Evolutionary conservation across 1,140 invertebrate genomes (phyloP), one percentile per base, ranked within the genome.

Genomic region (honey bee (Apis mellifera)): DNA sequence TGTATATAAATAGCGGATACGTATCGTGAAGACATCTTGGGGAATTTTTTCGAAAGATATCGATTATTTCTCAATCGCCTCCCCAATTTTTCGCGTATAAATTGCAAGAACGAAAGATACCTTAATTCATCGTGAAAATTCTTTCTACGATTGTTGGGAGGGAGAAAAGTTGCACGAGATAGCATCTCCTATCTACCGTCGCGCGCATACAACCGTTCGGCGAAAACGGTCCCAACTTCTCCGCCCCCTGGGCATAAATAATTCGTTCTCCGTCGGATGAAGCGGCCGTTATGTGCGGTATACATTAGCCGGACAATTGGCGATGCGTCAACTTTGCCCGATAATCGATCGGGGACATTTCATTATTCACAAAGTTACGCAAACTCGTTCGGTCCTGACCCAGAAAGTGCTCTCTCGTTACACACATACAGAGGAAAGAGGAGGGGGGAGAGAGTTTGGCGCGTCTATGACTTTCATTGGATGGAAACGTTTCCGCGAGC

Each of bases 261-360:
- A 81, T 76, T 68, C 62, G 26, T 12, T 65, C 48, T 26, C 23
- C 21, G 17, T 12, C 12, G 48, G 17, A 52, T 54, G 50, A 48
- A 73, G 3, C 11, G 12, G 1, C n/a, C 60, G 60, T 81, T 81
- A 42, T 48, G 71, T 75, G 62, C 78, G 57, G 78, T 75, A 81
- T 81, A 76, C 64, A 81, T 81, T 81, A 81, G 42, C 79, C 54
- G 13, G 60, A 75, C 71, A 81, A 81, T 76, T 76, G 79, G 54
- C 72, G 72, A 81, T 81, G 62, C 79, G 64, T 81, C 72, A 81
- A 81, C 79, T 76, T 81, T 57, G 79, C 23, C 79, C 79, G 57
- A 81, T 81, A 81, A 65, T 81, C 79, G 79, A 81, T 76, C 62
- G 62, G 17, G 54, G 54, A 59, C 48, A 52, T 81, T 81, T 81